Percentiles rank a stretch among this genome's conserved stretches.
These are phyloP conservation scores for Melanaphis sacchari DNA, from an alignment of 1,140 invertebrate genomes.

Conservation along the genomic window DNA sequence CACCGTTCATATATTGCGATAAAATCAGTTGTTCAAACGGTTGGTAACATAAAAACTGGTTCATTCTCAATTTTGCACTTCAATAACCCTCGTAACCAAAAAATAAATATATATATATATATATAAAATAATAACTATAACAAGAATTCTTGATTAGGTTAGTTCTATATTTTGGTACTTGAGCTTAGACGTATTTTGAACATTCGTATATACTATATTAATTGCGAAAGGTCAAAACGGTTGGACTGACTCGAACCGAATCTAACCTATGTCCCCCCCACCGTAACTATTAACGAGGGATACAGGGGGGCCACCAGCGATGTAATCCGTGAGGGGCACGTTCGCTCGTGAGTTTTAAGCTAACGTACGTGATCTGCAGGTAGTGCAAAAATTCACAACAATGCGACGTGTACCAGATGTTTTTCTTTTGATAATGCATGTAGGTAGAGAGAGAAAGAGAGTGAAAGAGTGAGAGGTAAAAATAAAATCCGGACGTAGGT, in stretches of 20 bases:
- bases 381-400: slow-evolving; percentile 52
- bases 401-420: slow-evolving; percentile 53
- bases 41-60: slow-evolving; percentile 2
- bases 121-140: background rate
- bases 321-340: slow-evolving; percentile 31
- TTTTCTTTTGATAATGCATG: slow-evolving; percentile 44
- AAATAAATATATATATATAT: background rate
- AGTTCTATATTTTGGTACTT: background rate
- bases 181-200: background rate
- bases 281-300: background rate
- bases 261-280: background rate
- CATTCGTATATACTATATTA: background rate
- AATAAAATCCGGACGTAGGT: slow-evolving; percentile 47
- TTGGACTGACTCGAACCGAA: background rate
- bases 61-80: background rate
- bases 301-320: slow-evolving; percentile 31
- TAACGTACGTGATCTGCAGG: slow-evolving; percentile 36
- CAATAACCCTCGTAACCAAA: background rate
- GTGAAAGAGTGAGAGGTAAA: slow-evolving; percentile 45
- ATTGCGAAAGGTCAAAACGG: slow-evolving; percentile 42
- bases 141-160: background rate
- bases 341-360: background rate
- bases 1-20: background rate
- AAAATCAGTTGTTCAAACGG: background rate
- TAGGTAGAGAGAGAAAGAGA: background rate